Base-by-base conservation (phyloP, 2,888 invertebrate species). In the Macaria notata region DNA sequence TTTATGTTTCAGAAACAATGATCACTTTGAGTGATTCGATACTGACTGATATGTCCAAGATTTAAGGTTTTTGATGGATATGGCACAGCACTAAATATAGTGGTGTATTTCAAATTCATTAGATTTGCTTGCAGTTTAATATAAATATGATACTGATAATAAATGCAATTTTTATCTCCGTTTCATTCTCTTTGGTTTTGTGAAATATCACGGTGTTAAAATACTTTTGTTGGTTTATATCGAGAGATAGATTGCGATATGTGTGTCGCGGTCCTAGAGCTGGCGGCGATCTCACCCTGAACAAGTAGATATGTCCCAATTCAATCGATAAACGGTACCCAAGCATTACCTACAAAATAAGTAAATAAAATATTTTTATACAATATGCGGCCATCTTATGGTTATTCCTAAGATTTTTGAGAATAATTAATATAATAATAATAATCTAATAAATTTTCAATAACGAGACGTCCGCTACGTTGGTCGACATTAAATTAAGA, bases 401-500 rank as follows among this genome's bases (percentile, higher is more conserved):
- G 91, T 89, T 86, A 85, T 80, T 84, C 77, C 84, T 89, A 88
- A 86, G 84, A 83, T 79, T 82, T 86, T 84, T 83, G 84, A 86
- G 86, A 88, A 86, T 83, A 85, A 63, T 64, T 56, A 62, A 51
- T 53, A 79, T 78, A 77, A 75, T 83, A 81, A 84, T 86, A 88
- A 88, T 87, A 86, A 85, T 89, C 90, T 90, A 90, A 88, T 90
- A 88, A 88, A 89, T 87, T 90, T 89, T 87, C 81, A 87, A 83
- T 88, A 90, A 90, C 87, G 87, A 84, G 86, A 89, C 82, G 84
- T 88, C 86, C 84, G 83, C 90, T 90, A 91, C 83, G 88, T 91
- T 91, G 91, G 91, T 91, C 91, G 88, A 91, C 87, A 88, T 90
- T 84, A 88, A 89, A 88, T 57, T 83, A 89, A 88, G 88, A 89